These are phyloP conservation scores for Struthio camelus DNA, from an alignment of 2,113 vertebrate species.

Conservation along the genomic window DNA sequence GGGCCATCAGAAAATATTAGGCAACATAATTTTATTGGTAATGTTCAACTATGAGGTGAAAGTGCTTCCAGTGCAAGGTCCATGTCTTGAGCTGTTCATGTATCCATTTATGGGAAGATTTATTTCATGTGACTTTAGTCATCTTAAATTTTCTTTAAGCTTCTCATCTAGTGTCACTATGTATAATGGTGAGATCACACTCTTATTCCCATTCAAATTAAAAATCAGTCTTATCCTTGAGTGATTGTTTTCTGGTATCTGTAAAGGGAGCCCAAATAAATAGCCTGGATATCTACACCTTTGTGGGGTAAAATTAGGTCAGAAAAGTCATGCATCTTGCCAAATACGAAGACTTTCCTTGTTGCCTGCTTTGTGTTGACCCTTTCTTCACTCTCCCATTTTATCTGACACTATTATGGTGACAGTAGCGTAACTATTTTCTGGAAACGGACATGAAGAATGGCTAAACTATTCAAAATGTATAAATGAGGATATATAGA, in stretches of 20 bases:
- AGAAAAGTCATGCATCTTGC: background rate
- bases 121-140: background rate
- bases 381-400: background rate
- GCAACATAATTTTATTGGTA: background rate
- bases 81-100: background rate
- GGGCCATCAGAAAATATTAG: background rate
- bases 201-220: background rate
- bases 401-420: background rate
- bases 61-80: background rate
- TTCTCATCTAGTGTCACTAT: background rate
- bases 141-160: background rate
- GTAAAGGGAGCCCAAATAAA: background rate
- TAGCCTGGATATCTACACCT: background rate
- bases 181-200: background rate
- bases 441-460: background rate
- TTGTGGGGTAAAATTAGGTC: background rate
- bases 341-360: background rate
- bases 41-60: background rate
- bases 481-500: background rate
- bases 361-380: background rate
- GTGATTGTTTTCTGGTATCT: background rate
- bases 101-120: background rate
- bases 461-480: background rate
- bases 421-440: background rate
- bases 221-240: background rate